Evolutionary conservation across 2,797 vertebrate species (phyloP).

Genomic region (Morelia viridis): DNA sequence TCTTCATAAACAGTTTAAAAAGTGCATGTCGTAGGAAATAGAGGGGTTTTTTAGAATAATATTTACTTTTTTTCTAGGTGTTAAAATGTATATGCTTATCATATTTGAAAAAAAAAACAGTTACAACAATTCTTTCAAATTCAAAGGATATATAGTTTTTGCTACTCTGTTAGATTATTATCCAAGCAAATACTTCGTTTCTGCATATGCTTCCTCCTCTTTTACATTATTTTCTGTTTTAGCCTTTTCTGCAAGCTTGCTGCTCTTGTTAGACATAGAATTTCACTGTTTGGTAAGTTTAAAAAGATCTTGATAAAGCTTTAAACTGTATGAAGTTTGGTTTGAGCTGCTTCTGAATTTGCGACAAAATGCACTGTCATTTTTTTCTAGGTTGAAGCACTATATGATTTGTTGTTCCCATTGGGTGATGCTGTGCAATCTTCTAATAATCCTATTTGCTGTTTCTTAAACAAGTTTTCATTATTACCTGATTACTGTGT

Average conservation of each 20-base stretch:
- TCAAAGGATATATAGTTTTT: background rate
- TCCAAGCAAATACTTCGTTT: constrained; percentile 50
- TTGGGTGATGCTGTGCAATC: background rate
- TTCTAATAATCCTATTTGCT: background rate
- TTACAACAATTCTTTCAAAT: background rate
- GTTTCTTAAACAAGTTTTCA: background rate
- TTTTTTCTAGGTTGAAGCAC: background rate
- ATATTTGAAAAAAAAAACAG: constrained; percentile 3
- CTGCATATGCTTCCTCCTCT: constrained; percentile 61
- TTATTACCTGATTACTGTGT: background rate
- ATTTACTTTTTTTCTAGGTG: constrained; percentile 11
- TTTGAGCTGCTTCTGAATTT: background rate
- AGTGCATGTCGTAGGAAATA: background rate
- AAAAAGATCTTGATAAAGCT: constrained; percentile 30
- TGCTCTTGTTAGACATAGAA: constrained; percentile 99
- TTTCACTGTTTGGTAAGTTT: constrained; percentile 98
- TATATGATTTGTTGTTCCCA: background rate
- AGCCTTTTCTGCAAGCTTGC: constrained; percentile 99
- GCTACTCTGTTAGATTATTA: constrained; percentile 28
- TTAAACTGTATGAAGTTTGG: background rate
- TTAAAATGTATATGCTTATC: background rate
- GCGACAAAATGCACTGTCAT: background rate
- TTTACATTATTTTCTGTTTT: constrained; percentile 67
- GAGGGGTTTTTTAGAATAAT: background rate
- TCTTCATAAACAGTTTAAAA: background rate